These are phyloP conservation scores for Silurus lanzhouensis DNA, from an alignment of 2,797 vertebrate genomes.

Conservation along the genomic window DNA sequence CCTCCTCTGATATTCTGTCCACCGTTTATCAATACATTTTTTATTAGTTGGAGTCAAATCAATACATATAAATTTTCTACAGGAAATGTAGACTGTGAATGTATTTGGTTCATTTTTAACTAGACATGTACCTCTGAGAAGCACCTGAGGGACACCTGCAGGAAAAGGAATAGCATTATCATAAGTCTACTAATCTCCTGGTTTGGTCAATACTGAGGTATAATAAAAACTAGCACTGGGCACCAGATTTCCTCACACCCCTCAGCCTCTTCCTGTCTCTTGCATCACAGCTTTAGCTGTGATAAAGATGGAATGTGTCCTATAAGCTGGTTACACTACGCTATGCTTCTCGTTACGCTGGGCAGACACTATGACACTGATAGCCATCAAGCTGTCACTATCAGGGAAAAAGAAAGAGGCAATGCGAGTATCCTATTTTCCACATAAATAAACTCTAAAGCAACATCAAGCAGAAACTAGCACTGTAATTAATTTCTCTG, in stretches of 20 bases:
- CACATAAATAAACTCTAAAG: conserved; percentile 71
- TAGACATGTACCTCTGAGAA: neutral
- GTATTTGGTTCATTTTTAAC: neutral
- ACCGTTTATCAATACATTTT: neutral
- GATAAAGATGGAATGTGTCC: conserved; percentile 74
- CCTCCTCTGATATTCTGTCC: neutral
- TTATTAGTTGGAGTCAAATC: neutral
- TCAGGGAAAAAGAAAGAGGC: conserved; percentile 54
- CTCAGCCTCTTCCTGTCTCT: conserved; percentile 45
- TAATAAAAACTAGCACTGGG: neutral
- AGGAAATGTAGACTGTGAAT: neutral
- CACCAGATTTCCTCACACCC: conserved; percentile 4
- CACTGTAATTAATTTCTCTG: conserved; percentile 69
- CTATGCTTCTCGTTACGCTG: conserved; percentile 69
- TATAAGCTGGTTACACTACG: conserved; percentile 67
- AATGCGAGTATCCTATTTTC: conserved; percentile 59
- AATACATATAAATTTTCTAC: neutral
- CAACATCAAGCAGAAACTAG: conserved; percentile 60
- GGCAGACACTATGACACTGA: conserved; percentile 73
- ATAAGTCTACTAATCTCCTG: neutral
- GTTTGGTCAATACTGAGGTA: neutral
- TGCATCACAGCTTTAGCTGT: conserved; percentile 65
- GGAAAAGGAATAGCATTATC: conserved; percentile 1
- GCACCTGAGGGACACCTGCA: neutral
- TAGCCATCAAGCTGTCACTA: conserved; percentile 75